phyloP scores from a whole-genome alignment of 1,140 invertebrate species.

The Drosophila virilis region DNA sequence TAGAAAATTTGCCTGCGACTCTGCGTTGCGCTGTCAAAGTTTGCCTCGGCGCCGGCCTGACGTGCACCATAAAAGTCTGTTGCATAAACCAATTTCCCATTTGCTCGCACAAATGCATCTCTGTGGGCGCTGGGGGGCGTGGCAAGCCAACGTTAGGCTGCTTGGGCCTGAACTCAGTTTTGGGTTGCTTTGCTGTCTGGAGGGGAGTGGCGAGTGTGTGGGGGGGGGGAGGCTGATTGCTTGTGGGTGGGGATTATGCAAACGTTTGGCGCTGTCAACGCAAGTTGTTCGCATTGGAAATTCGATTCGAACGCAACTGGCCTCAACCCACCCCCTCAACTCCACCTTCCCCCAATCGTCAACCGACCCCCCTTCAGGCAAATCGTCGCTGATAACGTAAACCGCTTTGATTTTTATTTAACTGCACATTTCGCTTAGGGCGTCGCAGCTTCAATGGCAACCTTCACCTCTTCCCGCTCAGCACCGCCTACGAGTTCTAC shows the following conservation, averaged over 20 bases:
- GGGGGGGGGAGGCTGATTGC: background rate
- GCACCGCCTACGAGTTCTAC: background rate
- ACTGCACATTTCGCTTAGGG: slow-evolving; percentile 71
- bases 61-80: slow-evolving; percentile 74
- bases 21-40: slow-evolving; percentile 46
- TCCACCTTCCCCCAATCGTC: background rate
- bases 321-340: background rate
- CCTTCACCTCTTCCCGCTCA: background rate
- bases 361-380: background rate
- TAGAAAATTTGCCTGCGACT: slow-evolving; percentile 39
- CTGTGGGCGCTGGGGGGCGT: slow-evolving; percentile 1
- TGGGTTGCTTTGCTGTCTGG: background rate
- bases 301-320: slow-evolving; percentile 4
- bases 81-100: slow-evolving; percentile 79
- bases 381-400: slow-evolving; percentile 73
- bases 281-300: slow-evolving; percentile 55
- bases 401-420: slow-evolving; percentile 82
- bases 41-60: slow-evolving; percentile 29
- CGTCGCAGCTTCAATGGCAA: slow-evolving; percentile 19
- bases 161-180: background rate
- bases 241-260: slow-evolving; percentile 50
- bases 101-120: slow-evolving; percentile 61
- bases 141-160: background rate
- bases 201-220: too few relatives aligned
- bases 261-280: slow-evolving; percentile 62